phyloP scores from a whole-genome alignment of 2,797 vertebrate genomes.

The Craterocephalus amniculus region DNA sequence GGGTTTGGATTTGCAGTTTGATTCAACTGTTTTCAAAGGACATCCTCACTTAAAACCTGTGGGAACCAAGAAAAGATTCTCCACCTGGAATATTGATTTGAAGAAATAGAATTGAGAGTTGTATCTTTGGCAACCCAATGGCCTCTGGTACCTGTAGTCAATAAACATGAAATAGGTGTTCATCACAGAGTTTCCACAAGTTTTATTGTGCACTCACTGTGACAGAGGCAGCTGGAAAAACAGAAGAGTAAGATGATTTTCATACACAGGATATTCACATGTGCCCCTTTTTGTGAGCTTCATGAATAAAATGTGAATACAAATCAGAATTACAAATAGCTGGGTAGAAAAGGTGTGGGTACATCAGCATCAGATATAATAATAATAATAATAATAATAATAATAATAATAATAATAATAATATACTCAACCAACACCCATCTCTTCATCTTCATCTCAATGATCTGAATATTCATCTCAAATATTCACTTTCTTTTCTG shows the following conservation, averaged over 20 bases:
- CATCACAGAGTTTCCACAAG: constrained; percentile 2
- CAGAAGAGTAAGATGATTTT: neutral
- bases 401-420: too few relatives aligned
- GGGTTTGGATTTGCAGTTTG: constrained; percentile 35
- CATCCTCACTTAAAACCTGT: constrained; percentile 39
- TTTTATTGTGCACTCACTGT: constrained; percentile 10
- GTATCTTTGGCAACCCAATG: constrained; percentile 9
- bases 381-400: too few relatives aligned
- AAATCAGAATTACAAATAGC: neutral
- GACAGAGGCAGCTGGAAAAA: neutral
- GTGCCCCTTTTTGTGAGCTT: neutral
- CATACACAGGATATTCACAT: neutral
- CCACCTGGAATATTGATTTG: constrained; percentile 36
- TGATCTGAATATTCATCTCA: too few relatives aligned
- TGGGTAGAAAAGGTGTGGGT: too few relatives aligned
- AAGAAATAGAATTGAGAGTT: constrained; percentile 18
- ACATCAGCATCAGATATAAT: too few relatives aligned
- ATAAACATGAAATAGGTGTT: constrained; percentile 39
- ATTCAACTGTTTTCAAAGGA: constrained; percentile 42
- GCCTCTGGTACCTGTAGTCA: constrained; percentile 30
- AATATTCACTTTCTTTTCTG: too few relatives aligned
- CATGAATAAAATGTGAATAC: neutral
- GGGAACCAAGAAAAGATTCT: constrained; percentile 49
- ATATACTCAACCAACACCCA: too few relatives aligned
- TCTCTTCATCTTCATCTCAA: too few relatives aligned